phyloP scores from a whole-genome alignment of 1,140 invertebrate species.

The Ceratina japonica region DNA sequence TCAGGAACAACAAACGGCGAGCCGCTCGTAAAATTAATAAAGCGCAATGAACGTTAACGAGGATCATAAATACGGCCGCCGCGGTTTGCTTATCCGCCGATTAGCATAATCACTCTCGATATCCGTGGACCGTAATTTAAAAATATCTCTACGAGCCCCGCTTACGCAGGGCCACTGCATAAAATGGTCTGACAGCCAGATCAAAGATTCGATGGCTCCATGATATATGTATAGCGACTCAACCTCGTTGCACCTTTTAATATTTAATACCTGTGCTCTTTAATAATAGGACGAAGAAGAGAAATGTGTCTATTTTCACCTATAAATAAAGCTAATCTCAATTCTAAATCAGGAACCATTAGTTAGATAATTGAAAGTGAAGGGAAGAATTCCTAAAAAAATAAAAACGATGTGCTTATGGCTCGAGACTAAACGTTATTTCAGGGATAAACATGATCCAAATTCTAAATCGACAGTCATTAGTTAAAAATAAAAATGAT shows the following conservation, averaged over 20 bases:
- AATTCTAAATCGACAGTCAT: too few species aligned
- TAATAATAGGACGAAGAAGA: neutral
- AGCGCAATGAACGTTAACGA: constrained; percentile 66
- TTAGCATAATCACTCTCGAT: constrained; percentile 62
- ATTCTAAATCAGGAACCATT: too few species aligned
- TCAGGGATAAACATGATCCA: too few species aligned
- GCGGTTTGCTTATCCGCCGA: constrained; percentile 55
- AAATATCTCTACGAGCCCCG: constrained; percentile 49
- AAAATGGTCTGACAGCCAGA: neutral
- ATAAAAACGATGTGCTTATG: too few species aligned
- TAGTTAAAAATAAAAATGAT: too few species aligned
- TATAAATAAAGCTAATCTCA: too few species aligned
- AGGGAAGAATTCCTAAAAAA: too few species aligned
- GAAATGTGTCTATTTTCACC: neutral
- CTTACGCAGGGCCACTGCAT: constrained; percentile 2
- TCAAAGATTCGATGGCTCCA: constrained; percentile 15
- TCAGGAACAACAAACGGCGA: constrained; percentile 24
- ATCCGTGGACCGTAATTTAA: constrained; percentile 52
- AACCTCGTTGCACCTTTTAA: neutral
- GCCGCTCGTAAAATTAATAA: constrained; percentile 65
- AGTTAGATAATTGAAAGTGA: too few species aligned
- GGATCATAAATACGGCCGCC: constrained; percentile 57
- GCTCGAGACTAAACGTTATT: too few species aligned
- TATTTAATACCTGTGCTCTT: neutral
- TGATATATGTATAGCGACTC: neutral